Evolutionary conservation across 2,113 vertebrate genomes (phyloP).

Genomic region (Rhineura floridana): DNA sequence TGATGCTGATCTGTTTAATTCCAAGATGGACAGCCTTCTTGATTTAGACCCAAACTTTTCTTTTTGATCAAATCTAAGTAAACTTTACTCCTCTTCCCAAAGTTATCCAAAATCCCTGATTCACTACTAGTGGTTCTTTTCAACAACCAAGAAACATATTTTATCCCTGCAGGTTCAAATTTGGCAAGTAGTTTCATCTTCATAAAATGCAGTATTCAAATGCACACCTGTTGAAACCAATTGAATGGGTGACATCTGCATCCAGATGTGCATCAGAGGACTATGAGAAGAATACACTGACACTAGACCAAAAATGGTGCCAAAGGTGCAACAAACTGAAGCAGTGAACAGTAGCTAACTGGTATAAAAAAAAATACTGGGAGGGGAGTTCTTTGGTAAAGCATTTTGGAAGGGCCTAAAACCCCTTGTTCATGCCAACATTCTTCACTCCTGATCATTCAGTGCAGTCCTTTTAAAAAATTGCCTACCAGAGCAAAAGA

Average conservation of each 20-base stretch:
- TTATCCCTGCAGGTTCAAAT: neutral
- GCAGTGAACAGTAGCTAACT: neutral
- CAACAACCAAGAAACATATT: neutral
- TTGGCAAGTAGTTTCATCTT: neutral
- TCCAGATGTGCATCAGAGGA: neutral
- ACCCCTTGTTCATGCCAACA: neutral
- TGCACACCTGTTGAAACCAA: neutral
- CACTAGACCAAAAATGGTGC: no score
- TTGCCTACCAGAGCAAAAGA: neutral
- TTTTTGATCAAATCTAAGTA: neutral
- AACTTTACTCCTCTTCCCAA: neutral
- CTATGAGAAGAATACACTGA: neutral
- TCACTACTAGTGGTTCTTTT: neutral
- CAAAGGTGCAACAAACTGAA: neutral
- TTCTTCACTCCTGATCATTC: neutral
- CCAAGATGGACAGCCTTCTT: neutral
- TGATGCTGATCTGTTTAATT: neutral
- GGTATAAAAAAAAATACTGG: neutral
- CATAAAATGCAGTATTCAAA: neutral
- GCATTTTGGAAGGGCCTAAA: neutral
- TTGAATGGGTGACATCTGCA: neutral
- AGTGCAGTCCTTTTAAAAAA: neutral
- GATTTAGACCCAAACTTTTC: neutral
- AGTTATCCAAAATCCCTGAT: neutral
- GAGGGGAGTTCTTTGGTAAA: neutral